Conservation (phyloP, 1,140 invertebrate genomes). For the Rhopalosiphum maidis region DNA sequence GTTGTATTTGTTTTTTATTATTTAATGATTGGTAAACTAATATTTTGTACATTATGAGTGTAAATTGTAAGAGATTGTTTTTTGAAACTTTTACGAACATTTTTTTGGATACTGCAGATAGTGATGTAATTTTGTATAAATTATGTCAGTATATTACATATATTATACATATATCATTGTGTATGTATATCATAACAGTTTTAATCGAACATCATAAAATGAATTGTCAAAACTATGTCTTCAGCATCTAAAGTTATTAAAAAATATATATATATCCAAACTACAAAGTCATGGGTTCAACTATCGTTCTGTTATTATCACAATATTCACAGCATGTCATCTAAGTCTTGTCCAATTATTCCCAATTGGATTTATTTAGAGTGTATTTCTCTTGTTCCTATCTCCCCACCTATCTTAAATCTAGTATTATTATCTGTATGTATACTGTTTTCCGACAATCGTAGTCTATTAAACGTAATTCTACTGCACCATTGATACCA, state of each 20-base stretch:
- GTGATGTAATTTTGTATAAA: no score
- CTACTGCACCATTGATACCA: not conserved
- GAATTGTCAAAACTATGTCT: not conserved
- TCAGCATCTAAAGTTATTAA: not conserved
- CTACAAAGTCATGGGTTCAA: constrained; percentile 19
- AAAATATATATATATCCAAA: not conserved
- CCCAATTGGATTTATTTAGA: constrained; percentile 21
- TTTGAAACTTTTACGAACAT: not conserved
- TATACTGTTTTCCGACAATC: not conserved
- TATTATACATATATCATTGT: not conserved
- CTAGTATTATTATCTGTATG: not conserved
- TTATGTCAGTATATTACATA: not conserved
- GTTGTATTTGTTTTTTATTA: not conserved
- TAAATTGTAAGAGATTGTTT: not conserved
- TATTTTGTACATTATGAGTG: not conserved
- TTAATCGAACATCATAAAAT: not conserved
- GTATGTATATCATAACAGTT: not conserved
- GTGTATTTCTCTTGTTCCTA: not conserved
- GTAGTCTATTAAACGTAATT: not conserved
- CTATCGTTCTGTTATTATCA: constrained; percentile 29
- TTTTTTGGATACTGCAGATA: not conserved
- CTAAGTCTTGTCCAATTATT: constrained; percentile 29
- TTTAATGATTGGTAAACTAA: not conserved
- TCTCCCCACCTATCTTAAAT: not conserved
- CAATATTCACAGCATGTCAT: constrained; percentile 6